Base-by-base conservation (phyloP, 2,113 vertebrate species). In the Megaceryle maxima region DNA sequence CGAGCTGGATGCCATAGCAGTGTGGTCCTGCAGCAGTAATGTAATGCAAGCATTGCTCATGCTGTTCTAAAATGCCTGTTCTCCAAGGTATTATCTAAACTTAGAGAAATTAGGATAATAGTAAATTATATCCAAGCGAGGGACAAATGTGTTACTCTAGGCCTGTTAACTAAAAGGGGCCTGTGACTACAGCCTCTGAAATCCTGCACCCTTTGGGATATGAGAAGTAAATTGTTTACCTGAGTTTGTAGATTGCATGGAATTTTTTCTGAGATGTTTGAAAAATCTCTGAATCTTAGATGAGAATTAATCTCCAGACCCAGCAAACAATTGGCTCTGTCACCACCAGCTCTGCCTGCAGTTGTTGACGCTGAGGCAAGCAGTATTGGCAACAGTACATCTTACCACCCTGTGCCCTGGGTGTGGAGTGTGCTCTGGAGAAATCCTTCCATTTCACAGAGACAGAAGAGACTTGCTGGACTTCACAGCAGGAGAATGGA, bases 321-420 rank as follows among this genome's bases (percentile, higher is more conserved):
- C 37, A 83, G 35, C 53, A 72, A 64, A 74, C 31, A 78, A 12
- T 13, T 79, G 77, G 3, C 29, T 44, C 55, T 89, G 48, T 10
- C 63, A 22, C n/a, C 1, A 1, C 25, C 37, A 79, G 56, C 21
- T 75, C 46, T 59, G 31, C 22, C 25, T 20, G 15, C 22, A 66
- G 41, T 3, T 50, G 9, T 41, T 56, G 88, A 46, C 29, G 21
- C 20, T 7, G 1, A 37, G 20, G 11, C 0, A 0, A 56, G 11
- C 20, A 48, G 28, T 16, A 25, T 28, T 63, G 43, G 15, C 39
- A 64, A 5, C 1, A 1, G 3, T 33, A 26, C 33, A 18, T 33
- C 48, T 16, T 8, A 19, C 1, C 3, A 29, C 3, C 7, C 14
- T 26, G 1, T 1, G 1, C 20, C 33, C 29, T 35, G 39, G 3